Base-by-base conservation (phyloP, 2,797 vertebrate species). In the Spheniscus humboldti region DNA sequence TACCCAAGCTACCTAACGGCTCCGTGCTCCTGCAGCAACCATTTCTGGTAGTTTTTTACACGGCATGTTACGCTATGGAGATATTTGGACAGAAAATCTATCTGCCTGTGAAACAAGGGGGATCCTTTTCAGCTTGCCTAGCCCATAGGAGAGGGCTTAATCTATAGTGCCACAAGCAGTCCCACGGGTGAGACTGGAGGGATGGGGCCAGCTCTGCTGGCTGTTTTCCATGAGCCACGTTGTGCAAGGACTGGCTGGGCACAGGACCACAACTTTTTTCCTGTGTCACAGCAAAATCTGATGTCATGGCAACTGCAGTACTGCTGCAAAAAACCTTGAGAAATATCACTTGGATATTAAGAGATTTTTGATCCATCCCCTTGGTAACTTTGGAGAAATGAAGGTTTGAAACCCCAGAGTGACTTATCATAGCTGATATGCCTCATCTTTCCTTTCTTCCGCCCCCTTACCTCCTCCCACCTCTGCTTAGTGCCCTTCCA, bases 31-130 rank as follows among this genome's bases (percentile, higher is more conserved):
- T 30, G 48, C 62, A 63, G 56, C 2, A 35, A 0, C 50, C 3
- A 4, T 9, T 68, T 12, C 27, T 3, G 79, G 39, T 6, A 5
- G 52, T 0, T 56, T 56, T 33, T 27, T n/a, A 9, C 6, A 11
- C 23, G 0, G 0, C 33, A 15, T 1, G 1, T 55, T 9, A 3
- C 0, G 0, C 13, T 33, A 19, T 7, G 3, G 85, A 37, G 66
- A 3, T 14, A 2, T 18, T 11, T 37, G 81, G 35, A 2, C 25
- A 84, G 87, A 24, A 60, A 57, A 48, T 3, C 37, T 23, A 7
- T 33, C 35, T 12, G 7, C 31, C 62, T 8, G 62, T 27, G 67
- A 62, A 63, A 13, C 39, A 25, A 8, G 19, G 24, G 39, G 41
- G 12, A 13, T 55, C 24, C 10, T 16, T 39, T 6, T 18, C n/a